These are phyloP conservation scores for Rhincodon typus DNA, from an alignment of 2,797 vertebrate genomes.

Conservation along the genomic window DNA sequence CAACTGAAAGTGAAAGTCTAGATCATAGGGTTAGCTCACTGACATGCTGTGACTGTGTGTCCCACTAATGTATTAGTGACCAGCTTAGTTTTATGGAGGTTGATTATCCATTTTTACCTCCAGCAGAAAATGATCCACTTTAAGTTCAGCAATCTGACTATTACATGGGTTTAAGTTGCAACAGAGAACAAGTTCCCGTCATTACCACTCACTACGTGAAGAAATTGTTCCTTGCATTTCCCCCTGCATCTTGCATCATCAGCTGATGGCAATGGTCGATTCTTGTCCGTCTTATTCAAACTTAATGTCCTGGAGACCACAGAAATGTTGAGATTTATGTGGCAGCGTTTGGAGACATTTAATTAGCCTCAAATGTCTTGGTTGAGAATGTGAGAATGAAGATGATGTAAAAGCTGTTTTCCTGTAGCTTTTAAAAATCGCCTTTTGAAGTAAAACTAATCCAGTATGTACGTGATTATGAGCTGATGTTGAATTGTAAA, in stretches of 20 bases:
- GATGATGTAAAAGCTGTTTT: not conserved
- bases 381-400: not conserved
- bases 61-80: not conserved
- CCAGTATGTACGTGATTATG: not conserved
- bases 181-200: too few relatives aligned
- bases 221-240: too few relatives aligned
- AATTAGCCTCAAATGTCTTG: not conserved
- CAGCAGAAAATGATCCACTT: not conserved
- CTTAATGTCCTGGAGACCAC: too few relatives aligned
- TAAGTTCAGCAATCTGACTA: not conserved
- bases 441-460: not conserved
- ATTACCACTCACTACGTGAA: too few relatives aligned
- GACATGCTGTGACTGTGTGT: not conserved
- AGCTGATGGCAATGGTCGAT: too few relatives aligned
- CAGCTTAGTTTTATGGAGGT: not conserved
- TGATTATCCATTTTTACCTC: not conserved
- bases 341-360: not conserved
- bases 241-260: too few relatives aligned
- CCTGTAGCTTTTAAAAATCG: not conserved
- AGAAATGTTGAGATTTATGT: not conserved
- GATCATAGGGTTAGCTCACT: not conserved
- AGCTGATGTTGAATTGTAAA: not conserved
- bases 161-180: too few relatives aligned
- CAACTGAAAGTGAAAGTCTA: not conserved
- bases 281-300: too few relatives aligned